Base-by-base conservation (phyloP, 2,888 invertebrate species). In the Lathronympha strigana region DNA sequence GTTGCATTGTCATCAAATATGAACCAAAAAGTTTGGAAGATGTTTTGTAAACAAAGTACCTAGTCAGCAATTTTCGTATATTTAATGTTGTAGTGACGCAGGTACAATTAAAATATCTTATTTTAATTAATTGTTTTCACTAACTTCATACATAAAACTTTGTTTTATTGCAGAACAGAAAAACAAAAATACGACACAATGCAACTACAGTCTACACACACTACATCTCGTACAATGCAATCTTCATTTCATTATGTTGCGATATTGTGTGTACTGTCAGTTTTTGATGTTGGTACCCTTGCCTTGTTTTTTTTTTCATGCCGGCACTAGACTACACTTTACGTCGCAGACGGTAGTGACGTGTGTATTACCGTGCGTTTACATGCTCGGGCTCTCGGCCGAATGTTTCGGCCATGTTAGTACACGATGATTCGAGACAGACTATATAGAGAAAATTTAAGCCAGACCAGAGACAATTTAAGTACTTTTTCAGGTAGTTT, bases 11-110 rank as follows among this genome's bases (percentile, higher is more conserved):
- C 76, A 75, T 76, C 75, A 77, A 78, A 74, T 21, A 70, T 71
- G 64, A 69, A 69, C 79, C 77, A 85, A 84, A 81, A 80, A 86
- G 83, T 81, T 84, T 80, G 71, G 45, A 53, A 53, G 47, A 19
- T 19, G 23, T 55, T 69, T 67, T 61, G 62, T 67, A 61, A 66
- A 61, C 36, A 58, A 58, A 49, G 57, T 50, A n/a, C n/a, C n/a
- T n/a, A 51, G 13, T 47, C 53, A 38, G 28, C 47, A 31, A 38
- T 57, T 43, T n/a, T 9, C 1, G 5, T 21, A 38, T 9, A 23
- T 28, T 8, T 40, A 28, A 31, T 31, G 6, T 31, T 45, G n/a
- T 19, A 31, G 25, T 11, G 11, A 5, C 6, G 28, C 9, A 9
- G 2, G 11, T 17, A 31, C 3, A 0, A 15, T 23, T 53, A 15